Evolutionary conservation across 1,140 invertebrate genomes (phyloP).

Genomic region (Drosophila oshimai): DNA sequence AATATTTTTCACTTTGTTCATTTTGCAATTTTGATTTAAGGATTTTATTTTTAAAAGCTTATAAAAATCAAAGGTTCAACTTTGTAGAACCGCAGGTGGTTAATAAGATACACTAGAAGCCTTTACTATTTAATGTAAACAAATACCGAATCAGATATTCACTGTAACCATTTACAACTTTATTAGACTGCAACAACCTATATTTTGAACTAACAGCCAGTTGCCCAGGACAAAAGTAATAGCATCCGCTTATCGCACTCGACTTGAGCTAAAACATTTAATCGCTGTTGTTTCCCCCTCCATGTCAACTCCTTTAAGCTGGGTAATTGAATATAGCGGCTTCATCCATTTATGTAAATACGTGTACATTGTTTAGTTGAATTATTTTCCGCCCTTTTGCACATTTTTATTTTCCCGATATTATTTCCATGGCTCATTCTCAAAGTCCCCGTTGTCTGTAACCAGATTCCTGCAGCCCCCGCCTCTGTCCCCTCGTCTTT

Average conservation of each 20-base stretch:
- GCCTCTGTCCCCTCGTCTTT: not conserved
- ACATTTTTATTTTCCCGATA: slow-evolving; percentile 77
- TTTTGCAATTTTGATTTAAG: too few relatives aligned
- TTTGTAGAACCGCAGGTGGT: too few relatives aligned
- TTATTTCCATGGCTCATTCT: slow-evolving; percentile 55
- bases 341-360: slow-evolving; percentile 79
- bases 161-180: too few relatives aligned
- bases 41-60: too few relatives aligned
- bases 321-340: slow-evolving; percentile 72
- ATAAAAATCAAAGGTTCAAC: too few relatives aligned
- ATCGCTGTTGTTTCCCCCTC: slow-evolving; percentile 5
- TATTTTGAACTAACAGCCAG: not conserved
- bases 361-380: slow-evolving; percentile 80
- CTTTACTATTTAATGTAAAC: too few relatives aligned
- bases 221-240: not conserved
- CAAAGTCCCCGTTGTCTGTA: slow-evolving; percentile 16
- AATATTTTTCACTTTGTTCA: too few relatives aligned
- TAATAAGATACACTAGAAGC: too few relatives aligned
- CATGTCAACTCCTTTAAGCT: not conserved
- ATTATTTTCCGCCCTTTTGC: slow-evolving; percentile 77
- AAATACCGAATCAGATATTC: too few relatives aligned
- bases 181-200: too few relatives aligned
- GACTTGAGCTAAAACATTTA: slow-evolving; percentile 35
- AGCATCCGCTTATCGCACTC: slow-evolving; percentile 1
- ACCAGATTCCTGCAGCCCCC: slow-evolving; percentile 17